Base-by-base conservation (phyloP, 92 coral and sea anemone species). In the Actinostola sp. region DNA sequence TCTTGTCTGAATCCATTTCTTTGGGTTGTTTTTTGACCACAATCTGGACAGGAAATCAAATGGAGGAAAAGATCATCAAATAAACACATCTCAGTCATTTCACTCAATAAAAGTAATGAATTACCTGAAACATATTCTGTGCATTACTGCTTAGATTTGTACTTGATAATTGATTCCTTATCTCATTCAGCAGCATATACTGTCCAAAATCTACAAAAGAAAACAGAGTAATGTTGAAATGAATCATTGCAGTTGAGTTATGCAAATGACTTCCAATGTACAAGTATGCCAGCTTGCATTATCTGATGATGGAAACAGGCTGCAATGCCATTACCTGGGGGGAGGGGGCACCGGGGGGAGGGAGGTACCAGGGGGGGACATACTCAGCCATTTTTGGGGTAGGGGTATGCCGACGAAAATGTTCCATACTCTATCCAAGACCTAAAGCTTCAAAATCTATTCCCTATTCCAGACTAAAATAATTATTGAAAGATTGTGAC, bases 181-280 rank as follows among this genome's bases (percentile, higher is more conserved):
- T 35, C 71, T 86, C 92, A 34, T 65, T 55, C 17, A 86, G 58
- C n/a, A 86, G 74, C 41, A 86, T 56, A 65, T 86, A 86, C 52
- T 82, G 92, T 0, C 62, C 71, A 24, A 70, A 41, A 52, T 57
- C 92, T 81, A 23, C 11, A 56, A 29, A 50, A 61, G 27, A 48
- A 26, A 43, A 60, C 1, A 57, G 38, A 29, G 39, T 9, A 19
- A n/a, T 19, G 13, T 28, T n/a, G 26, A 26, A 53, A 19, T 53
- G 28, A 48, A n/a, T n/a, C n/a, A n/a, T n/a, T 48, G 42, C 42
- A 25, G 59, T 53, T 11, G 59, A 7, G 19, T 53, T 2, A 3
- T 16, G 6, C 21, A n/a, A 20, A 25, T 53, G 7, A 20, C 27
- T 14, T 19, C 59, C 15, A 16, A 46, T 13, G 53, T 46, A 46